Evolutionary conservation across 2,113 vertebrate species (phyloP).

Genomic region (Neodontobutis hainanensis): DNA sequence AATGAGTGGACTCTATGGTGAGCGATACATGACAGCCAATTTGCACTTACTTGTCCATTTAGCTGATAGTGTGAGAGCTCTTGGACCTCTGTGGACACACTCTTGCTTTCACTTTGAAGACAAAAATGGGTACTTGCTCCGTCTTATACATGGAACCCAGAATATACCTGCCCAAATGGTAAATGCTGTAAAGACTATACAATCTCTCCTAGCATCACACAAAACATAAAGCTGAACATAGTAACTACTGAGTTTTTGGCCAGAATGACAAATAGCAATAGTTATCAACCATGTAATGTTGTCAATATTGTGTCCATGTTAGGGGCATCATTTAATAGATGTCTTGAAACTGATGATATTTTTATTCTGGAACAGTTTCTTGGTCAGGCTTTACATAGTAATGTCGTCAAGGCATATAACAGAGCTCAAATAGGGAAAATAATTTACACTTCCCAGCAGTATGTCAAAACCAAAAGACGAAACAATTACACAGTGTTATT

Average conservation of each 20-base stretch:
- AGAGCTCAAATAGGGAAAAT: conserved; percentile 27
- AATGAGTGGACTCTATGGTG: conserved; percentile 12
- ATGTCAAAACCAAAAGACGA: conserved; percentile 23
- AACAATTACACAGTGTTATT: conserved; percentile 25
- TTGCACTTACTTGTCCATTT: conserved; percentile 8
- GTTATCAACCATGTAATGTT: no score
- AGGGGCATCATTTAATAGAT: background rate
- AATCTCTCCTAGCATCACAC: conserved; percentile 6
- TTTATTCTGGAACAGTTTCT: conserved; percentile 13
- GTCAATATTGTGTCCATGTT: background rate
- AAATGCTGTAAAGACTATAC: conserved; percentile 1
- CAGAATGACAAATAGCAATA: no score
- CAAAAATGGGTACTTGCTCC: background rate
- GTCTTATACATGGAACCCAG: conserved; percentile 19
- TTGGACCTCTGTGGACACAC: background rate
- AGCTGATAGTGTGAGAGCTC: background rate
- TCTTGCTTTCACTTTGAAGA: conserved; percentile 1
- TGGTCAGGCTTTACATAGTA: conserved; percentile 23
- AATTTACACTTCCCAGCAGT: conserved; percentile 21
- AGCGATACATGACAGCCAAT: conserved; percentile 6
- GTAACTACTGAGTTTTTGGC: no score
- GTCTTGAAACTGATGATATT: conserved; percentile 4
- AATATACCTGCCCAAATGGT: conserved; percentile 21
- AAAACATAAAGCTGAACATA: background rate
- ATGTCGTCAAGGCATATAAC: conserved; percentile 22